Conservation (phyloP, 2,113 vertebrate species). For the Sebastes fasciatus region DNA sequence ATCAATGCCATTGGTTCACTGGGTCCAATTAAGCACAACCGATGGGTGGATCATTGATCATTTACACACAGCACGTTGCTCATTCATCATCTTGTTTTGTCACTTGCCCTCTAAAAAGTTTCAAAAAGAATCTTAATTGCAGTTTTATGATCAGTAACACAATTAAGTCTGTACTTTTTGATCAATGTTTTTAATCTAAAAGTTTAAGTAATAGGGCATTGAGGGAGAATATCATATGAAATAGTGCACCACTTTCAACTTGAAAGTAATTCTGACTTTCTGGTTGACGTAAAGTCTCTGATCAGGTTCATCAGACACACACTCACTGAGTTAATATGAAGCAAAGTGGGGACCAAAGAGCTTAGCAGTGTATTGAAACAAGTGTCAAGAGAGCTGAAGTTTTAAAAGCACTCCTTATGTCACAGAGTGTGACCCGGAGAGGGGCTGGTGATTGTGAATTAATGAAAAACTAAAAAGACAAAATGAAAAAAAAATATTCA, state of each 20-base stretch:
- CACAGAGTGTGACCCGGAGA: constrained; percentile 4
- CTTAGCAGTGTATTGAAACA: constrained; percentile 31
- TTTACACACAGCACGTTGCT: constrained; percentile 6
- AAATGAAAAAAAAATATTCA: background rate
- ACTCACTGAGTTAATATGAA: constrained; percentile 45
- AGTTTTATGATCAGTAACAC: background rate
- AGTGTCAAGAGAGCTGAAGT: background rate
- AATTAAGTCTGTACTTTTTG: background rate
- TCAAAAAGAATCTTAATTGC: background rate
- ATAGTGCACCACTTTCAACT: background rate
- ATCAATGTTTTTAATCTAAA: background rate
- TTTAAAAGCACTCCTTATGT: constrained; percentile 21
- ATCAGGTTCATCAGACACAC: constrained; percentile 28
- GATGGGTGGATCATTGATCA: constrained; percentile 32
- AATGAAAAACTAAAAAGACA: background rate
- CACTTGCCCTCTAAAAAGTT: background rate
- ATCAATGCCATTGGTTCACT: constrained; percentile 52
- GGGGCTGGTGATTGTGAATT: background rate
- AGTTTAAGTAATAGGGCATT: background rate
- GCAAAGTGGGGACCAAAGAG: constrained; percentile 41
- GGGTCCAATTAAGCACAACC: constrained; percentile 39
- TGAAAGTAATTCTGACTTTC: background rate
- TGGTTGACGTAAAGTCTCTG: constrained; percentile 10
- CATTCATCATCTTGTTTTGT: constrained; percentile 26
- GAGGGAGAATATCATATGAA: background rate